Evolutionary conservation across 2,797 vertebrate genomes (phyloP).

Genomic region (Sylvia borin): DNA sequence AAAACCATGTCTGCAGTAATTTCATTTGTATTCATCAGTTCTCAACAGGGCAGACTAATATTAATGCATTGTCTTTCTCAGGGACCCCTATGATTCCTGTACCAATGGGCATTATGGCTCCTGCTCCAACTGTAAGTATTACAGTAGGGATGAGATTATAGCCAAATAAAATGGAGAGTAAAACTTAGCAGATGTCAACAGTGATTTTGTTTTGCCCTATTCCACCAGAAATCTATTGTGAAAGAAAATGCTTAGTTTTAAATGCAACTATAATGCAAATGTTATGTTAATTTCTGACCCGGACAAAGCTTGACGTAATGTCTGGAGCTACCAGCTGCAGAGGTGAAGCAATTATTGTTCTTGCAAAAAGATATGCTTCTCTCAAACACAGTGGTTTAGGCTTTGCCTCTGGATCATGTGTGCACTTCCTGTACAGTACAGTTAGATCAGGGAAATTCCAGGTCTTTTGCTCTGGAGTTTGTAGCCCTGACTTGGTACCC

Average conservation of each 20-base stretch:
- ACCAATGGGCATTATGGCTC: slow-evolving; percentile 97
- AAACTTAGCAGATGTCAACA: background rate
- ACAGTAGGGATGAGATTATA: background rate
- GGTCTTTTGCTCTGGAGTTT: background rate
- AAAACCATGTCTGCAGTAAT: background rate
- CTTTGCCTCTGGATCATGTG: background rate
- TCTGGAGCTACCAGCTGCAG: background rate
- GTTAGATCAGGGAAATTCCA: background rate
- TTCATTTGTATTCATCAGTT: background rate
- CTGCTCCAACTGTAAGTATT: slow-evolving; percentile 86
- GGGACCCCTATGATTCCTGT: slow-evolving; percentile 97
- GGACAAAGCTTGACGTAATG: background rate
- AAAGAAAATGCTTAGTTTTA: background rate
- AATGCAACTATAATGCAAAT: background rate
- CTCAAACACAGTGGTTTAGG: background rate
- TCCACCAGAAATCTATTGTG: background rate
- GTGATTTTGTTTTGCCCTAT: background rate
- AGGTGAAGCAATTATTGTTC: background rate
- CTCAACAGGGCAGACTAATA: background rate
- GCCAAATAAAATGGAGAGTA: background rate
- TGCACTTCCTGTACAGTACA: background rate
- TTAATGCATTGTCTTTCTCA: slow-evolving; percentile 58
- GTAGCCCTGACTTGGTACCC: background rate
- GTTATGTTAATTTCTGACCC: background rate
- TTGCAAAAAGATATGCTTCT: background rate